Base-by-base conservation (phyloP, 2,113 vertebrate species). In the Rhinoderma darwinii region DNA sequence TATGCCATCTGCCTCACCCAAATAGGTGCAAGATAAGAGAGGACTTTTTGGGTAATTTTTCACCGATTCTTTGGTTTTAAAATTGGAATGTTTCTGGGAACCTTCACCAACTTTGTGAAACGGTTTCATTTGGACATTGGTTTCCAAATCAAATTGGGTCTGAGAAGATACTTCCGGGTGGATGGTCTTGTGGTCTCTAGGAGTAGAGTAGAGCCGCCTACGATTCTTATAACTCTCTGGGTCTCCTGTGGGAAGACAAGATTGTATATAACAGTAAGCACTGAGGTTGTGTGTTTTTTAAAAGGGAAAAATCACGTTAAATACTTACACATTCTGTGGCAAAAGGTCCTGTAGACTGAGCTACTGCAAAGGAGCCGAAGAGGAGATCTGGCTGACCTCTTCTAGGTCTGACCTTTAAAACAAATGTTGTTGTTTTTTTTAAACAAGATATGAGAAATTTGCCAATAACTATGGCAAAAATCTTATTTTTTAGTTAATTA, bases 361-460 rank as follows among this genome's bases (percentile, higher is more conserved):
- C 84, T 86, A 86, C 84, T 86, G 84, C 84, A 86, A 86, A 86
- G 75, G 76, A 80, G 84, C 75, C 39, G 43, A 86, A 86, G 84
- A 86, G 63, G 70, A 73, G 82, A 56, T 59, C 44, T 39, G 51
- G 75, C 18, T 78, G 84, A 86, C 63, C 63, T 50, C 84, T 70
- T 72, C 20, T 56, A 78, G 22, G 59, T 41, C 84, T 72, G 43
- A 80, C 59, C 84, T 47, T 79, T 37, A 85, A 77, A 37, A 68
- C 30, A 79, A 54, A 79, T 12, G 27, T n/a, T n/a, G 9, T 32
- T 82, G 63, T 44, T 35, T 75, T n/a, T 35, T 74, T 59, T 4
- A 39, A 66, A 66, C n/a, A 72, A 41, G 39, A 37, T n/a, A 74
- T 35, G 70, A 75, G 63, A 43, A 63, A 61, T 18, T 25, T 56